Percentiles rank a stretch among this genome's conserved stretches.
Conservation (phyloP, 2,113 vertebrate genomes). For the Halichoeres trimaculatus region DNA sequence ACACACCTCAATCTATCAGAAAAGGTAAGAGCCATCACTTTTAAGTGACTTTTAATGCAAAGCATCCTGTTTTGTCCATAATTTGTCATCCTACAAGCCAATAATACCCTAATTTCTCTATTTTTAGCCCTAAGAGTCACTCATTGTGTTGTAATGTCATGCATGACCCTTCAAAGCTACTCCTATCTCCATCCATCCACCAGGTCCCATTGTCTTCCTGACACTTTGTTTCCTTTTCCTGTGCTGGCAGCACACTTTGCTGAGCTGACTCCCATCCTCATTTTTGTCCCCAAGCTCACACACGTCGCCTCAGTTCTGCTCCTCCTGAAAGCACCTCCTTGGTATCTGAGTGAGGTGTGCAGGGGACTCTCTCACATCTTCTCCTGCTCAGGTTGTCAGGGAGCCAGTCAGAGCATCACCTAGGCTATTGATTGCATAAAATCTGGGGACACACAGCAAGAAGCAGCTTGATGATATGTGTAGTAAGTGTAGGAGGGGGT, state of each 20-base stretch:
- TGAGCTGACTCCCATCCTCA: conserved; percentile 45
- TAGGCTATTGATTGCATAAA: not conserved
- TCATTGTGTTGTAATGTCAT: conserved; percentile 19
- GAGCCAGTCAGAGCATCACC: not conserved
- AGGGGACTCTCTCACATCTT: conserved; percentile 23
- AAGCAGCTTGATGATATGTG: not conserved
- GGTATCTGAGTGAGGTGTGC: conserved; percentile 8
- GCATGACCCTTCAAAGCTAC: conserved; percentile 29
- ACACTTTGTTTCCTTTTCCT: conserved; percentile 80
- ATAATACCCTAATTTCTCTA: not conserved
- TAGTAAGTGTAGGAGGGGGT: not conserved
- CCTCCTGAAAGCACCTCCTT: conserved; percentile 5
- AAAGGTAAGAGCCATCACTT: conserved; percentile 69
- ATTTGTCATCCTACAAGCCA: too few species aligned
- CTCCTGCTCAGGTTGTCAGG: conserved; percentile 18
- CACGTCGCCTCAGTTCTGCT: conserved; percentile 10
- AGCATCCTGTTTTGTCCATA: too few species aligned
- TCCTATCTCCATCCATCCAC: conserved; percentile 69
- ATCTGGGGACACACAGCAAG: not conserved
- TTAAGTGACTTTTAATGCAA: not conserved
- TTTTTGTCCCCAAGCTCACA: conserved; percentile 21
- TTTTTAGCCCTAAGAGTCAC: not conserved
- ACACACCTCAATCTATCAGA: conserved; percentile 76
- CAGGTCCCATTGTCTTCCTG: conserved; percentile 68
- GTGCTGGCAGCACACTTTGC: conserved; percentile 56